phyloP scores from a whole-genome alignment of 2,797 vertebrate genomes.

The Ctenopoma kingsleyae region DNA sequence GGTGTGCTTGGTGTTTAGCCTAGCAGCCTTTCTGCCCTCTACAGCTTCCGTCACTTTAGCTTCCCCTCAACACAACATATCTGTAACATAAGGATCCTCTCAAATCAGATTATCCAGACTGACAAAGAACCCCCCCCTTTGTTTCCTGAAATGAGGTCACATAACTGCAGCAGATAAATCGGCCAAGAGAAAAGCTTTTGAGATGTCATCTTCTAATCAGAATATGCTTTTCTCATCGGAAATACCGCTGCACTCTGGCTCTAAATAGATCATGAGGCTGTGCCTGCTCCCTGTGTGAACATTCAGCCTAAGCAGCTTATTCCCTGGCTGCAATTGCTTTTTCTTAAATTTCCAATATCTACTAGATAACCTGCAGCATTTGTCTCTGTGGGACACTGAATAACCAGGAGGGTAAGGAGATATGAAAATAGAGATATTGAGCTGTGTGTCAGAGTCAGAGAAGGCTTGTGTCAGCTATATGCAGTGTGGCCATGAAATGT shows the following conservation, averaged over 20 bases:
- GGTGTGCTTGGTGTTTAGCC: too few species aligned
- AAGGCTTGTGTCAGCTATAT: constrained; percentile 12
- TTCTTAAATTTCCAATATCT: constrained; percentile 27
- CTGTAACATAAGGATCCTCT: constrained; percentile 30
- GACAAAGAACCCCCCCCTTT: constrained; percentile 38
- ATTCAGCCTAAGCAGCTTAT: constrained; percentile 42
- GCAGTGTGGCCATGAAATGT: constrained; percentile 11
- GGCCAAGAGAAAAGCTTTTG: constrained; percentile 33
- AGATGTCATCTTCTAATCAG: constrained; percentile 52
- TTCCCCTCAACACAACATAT: not conserved
- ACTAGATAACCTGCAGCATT: constrained; percentile 35
- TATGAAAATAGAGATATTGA: constrained; percentile 33
- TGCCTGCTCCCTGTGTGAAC: constrained; percentile 21
- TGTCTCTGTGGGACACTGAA: constrained; percentile 18
- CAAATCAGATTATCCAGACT: constrained; percentile 27
- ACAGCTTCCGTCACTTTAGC: not conserved
- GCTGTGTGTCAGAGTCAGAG: constrained; percentile 13
- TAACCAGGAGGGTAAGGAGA: constrained; percentile 10
- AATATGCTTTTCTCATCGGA: constrained; percentile 31
- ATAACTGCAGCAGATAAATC: constrained; percentile 1
- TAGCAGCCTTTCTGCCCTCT: not conserved
- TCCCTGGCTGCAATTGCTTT: constrained; percentile 11
- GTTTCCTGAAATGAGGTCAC: constrained; percentile 50
- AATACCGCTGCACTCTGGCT: constrained; percentile 8
- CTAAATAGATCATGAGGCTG: constrained; percentile 36